Evolutionary conservation across 1,140 invertebrate genomes (phyloP), one percentile per base, ranked within the genome.

Genomic region (Stratiolaelaps scimitus): DNA sequence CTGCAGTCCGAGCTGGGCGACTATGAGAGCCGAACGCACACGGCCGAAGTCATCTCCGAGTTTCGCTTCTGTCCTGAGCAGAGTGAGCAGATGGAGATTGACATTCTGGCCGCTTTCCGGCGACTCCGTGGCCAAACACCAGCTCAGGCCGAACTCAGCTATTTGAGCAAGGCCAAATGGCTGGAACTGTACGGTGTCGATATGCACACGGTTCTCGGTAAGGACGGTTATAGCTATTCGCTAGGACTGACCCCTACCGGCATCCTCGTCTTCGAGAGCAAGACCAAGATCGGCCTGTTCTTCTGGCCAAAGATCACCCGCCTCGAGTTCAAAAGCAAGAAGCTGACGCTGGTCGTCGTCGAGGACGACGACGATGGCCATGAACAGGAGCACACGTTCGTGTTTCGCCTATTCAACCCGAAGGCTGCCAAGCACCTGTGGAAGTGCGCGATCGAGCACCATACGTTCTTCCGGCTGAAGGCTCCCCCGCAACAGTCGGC

Each of bases 1-100:
- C 82, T 98, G 56, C 94, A 98, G 82, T 97, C 94, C 71, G 95
- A 99, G 80, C 80, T 97, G 45, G 95, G 95, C 2, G 95, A 98
- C 79, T 98, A 90, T 77, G 93, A 98, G 77, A 83, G 84, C 28
- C 78, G 87, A 67, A 79, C 87, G 28, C 94, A 98, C 76, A 85
- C 85, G 1, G 82, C 85, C 15, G 90, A 89, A 26, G 95, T 95
- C 74, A 86, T 97, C 30, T 96, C 92, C 1, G 93, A 98, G 81
- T 98, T 98, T 79, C 83, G 91, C 64, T 89, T 99, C 75, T 80
- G 96, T 66, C 83, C 91, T 20, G 89, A 92, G 77, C 92, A 97
- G 77, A 90, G 88, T 30, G 83, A 88, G 43, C 88, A 92, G 73
- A 78, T 97, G 70, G 93, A 97, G 77, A 79, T 83, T 23, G 82